Percentiles rank a stretch among this genome's conserved stretches.
phyloP scores from a whole-genome alignment of 2,797 vertebrate genomes.

The Esox masquinongy region DNA sequence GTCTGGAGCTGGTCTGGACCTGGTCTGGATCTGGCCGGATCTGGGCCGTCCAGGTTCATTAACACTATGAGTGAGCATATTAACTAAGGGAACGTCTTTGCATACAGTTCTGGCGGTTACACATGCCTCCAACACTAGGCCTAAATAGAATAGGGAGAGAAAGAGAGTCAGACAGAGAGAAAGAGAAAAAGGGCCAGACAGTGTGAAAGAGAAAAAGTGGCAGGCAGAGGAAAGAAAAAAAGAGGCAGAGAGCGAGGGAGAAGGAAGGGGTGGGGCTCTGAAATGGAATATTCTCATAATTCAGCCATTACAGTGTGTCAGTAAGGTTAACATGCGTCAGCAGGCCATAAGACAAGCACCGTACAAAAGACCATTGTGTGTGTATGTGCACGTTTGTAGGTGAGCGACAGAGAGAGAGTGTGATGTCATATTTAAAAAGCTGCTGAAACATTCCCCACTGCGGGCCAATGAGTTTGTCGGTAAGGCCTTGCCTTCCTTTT shows the following conservation, averaged over 20 bases:
- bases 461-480: not conserved
- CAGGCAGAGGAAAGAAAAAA: not conserved
- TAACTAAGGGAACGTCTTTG: conserved; percentile 1
- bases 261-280: not conserved
- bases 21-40: not conserved
- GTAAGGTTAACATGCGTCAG: not conserved
- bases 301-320: not conserved
- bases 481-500: not conserved
- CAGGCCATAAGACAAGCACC: conserved; percentile 21
- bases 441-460: no score
- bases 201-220: not conserved
- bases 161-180: not conserved
- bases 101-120: conserved; percentile 5
- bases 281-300: not conserved
- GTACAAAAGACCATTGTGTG: conserved; percentile 46
- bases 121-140: not conserved
- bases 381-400: not conserved
- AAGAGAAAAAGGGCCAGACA: not conserved
- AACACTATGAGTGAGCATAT: conserved; percentile 1
- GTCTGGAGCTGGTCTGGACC: not conserved
- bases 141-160: not conserved
- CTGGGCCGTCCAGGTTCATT: conserved; percentile 25
- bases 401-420: not conserved
- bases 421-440: not conserved
- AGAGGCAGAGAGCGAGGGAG: not conserved